Evolutionary conservation across 2,888 invertebrate genomes (phyloP).

Genomic region (Drosophila lutescens): DNA sequence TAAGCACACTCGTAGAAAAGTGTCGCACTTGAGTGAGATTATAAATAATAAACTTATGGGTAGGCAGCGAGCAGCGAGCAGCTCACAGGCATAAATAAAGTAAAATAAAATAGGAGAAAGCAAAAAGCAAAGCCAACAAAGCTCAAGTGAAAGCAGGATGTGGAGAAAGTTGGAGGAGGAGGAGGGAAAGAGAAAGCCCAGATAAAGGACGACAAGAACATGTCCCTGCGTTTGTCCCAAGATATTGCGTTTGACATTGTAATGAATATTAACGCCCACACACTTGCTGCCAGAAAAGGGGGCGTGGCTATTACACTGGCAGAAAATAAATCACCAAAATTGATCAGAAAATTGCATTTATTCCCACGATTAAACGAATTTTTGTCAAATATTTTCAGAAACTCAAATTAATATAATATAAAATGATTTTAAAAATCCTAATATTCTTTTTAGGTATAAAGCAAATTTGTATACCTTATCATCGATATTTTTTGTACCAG

Average conservation of each 20-base stretch:
- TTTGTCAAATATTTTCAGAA: too few relatives aligned
- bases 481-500: background rate
- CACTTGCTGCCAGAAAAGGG: slow-evolving; percentile 13
- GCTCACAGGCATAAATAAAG: slow-evolving; percentile 39
- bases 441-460: too few relatives aligned
- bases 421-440: too few relatives aligned
- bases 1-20: slow-evolving; percentile 36
- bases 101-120: slow-evolving; percentile 55
- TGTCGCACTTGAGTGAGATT: slow-evolving; percentile 66
- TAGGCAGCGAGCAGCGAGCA: slow-evolving; percentile 20
- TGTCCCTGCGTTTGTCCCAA: slow-evolving; percentile 21
- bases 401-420: too few relatives aligned
- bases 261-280: slow-evolving; percentile 62
- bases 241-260: slow-evolving; percentile 61
- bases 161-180: slow-evolving; percentile 6
- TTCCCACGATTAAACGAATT: too few relatives aligned
- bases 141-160: slow-evolving; percentile 39
- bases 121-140: slow-evolving; percentile 41
- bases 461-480: background rate
- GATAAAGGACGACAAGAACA: slow-evolving; percentile 19
- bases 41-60: slow-evolving; percentile 76
- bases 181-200: slow-evolving; percentile 18
- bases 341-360: too few relatives aligned
- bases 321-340: background rate
- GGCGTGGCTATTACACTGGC: slow-evolving; percentile 8